These are phyloP conservation scores for Dasyprocta punctata DNA, from an alignment of 2,113 vertebrate genomes.

Conservation along the genomic window DNA sequence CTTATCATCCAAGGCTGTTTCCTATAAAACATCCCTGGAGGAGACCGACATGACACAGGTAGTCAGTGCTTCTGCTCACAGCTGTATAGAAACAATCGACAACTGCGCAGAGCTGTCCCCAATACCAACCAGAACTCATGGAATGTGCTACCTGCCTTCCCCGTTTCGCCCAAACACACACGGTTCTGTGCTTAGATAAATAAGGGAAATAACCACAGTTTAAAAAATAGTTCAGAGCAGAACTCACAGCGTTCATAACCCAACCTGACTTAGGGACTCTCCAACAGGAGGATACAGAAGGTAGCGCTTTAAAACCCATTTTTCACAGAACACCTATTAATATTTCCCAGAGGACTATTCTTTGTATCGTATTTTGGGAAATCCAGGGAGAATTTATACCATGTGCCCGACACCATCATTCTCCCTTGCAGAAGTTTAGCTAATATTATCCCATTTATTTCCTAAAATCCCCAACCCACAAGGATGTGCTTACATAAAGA, in stretches of 20 bases:
- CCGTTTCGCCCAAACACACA: background rate
- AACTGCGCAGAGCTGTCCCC: background rate
- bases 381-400: conserved; percentile 51
- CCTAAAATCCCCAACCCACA: conserved; percentile 51
- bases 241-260: conserved; percentile 50
- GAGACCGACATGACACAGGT: background rate
- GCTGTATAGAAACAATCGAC: background rate
- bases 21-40: background rate
- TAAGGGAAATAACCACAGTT: background rate
- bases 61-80: background rate
- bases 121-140: background rate
- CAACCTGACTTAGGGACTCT: background rate
- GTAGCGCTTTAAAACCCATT: conserved; percentile 52
- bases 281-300: background rate
- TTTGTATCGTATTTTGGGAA: conserved; percentile 63
- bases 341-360: conserved; percentile 45
- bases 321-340: conserved; percentile 70
- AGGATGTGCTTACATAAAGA: conserved; percentile 65
- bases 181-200: background rate
- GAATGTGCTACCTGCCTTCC: too few relatives aligned
- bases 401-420: conserved; percentile 62
- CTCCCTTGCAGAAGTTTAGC: conserved; percentile 57
- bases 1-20: background rate
- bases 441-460: conserved; percentile 76
- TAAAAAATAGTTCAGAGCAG: conserved; percentile 2